Evolutionary conservation across 1,140 invertebrate genomes (phyloP), one percentile per base, ranked within the genome.

Genomic region (Cydia fagiglandana): DNA sequence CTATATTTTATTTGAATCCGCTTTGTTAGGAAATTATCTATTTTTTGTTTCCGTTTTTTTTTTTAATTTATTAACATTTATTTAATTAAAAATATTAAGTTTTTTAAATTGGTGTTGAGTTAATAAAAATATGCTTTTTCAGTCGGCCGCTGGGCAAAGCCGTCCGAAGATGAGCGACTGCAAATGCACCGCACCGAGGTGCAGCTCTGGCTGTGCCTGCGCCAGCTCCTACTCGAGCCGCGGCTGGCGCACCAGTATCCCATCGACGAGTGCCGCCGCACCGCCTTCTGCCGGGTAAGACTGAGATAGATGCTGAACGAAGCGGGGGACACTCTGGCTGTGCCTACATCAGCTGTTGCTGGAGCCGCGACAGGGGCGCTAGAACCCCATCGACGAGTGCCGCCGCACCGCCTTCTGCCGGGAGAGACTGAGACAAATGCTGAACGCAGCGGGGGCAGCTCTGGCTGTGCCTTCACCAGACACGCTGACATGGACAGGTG

Each of bases 171-270:
- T 24, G 94, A 94, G 56, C 75, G 83, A 7, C 84, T 89, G 7
- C 94, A 95, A 84, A 81, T 97, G 50, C 93, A 93, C 41, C 95
- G 95, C 84, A 91, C 93, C 10, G 96, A 97, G 88, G 96, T 95
- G 2, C 95, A 96, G 88, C 92, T 95, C 34, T 97, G 96, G 96
- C 93, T 97, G 77, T 95, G 95, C 75, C 87, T 97, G 13, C 89
- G 95, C 20, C 95, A 96, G 83, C 82, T 97, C 47, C 83, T 97
- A 2, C 86, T 97, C 2, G 95, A 96, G 86, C 93, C 94, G 6
- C 93, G 94, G 30, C 93, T 94, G 66, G 83, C 89, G 30, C 90
- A 94, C n/a, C 94, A 95, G 79, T 97, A 97, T 84, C 93, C 95
- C 20, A 93, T 97, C 1, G 96, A 95, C 20, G 94, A 96, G 73